Conservation (phyloP, 2,113 vertebrate genomes). For the Hemicordylus capensis region DNA sequence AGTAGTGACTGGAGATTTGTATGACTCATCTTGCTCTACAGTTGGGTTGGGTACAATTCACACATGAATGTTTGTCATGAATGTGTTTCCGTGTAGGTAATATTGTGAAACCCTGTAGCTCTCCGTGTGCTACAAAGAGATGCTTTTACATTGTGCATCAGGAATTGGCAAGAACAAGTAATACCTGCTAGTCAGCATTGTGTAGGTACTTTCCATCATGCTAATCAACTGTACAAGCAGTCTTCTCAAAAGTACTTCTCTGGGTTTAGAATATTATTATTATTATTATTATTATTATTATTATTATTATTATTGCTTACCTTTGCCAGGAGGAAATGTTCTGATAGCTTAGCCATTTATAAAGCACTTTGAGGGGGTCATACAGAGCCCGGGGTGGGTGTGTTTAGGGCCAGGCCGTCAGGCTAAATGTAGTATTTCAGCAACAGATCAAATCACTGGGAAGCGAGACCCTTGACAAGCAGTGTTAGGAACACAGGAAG, state of each 20-base stretch:
- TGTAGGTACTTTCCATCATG: neutral
- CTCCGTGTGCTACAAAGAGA: no score
- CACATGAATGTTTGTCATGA: no score
- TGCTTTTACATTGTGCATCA: neutral
- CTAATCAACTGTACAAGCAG: neutral
- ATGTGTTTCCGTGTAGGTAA: no score
- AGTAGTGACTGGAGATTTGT: no score
- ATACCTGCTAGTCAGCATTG: constrained; percentile 3
- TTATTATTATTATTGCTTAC: neutral
- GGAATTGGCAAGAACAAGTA: neutral
- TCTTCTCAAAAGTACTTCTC: neutral
- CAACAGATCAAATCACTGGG: no score
- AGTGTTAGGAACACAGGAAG: neutral
- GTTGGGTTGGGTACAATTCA: no score
- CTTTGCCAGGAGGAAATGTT: neutral
- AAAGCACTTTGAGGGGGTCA: neutral
- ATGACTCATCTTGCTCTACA: no score
- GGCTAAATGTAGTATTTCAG: no score
- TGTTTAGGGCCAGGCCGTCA: no score
- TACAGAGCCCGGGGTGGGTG: no score
- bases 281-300: neutral
- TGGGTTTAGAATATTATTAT: neutral
- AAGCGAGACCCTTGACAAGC: no score
- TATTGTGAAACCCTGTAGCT: no score
- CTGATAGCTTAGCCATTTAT: neutral